A percentile compares a stretch with the other conserved stretches of the same genome.
phyloP scores from a whole-genome alignment of 1,140 invertebrate species.

The Panulirus ornatus region DNA sequence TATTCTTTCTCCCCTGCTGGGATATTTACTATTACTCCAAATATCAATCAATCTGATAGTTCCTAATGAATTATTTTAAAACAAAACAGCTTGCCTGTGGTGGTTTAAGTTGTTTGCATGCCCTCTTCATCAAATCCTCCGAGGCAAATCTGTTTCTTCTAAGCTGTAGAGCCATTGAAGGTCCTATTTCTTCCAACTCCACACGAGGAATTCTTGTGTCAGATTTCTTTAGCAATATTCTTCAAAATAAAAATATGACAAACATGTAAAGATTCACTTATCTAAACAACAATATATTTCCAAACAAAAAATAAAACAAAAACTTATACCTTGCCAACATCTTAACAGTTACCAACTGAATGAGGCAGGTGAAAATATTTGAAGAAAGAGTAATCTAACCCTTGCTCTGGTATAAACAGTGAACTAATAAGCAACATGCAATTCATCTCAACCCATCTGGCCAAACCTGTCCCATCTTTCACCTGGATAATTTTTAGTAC shows the following conservation, averaged over 20 bases:
- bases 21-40: not conserved
- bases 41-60: not conserved
- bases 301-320: too few species aligned
- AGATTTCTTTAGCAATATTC: slow-evolving; percentile 93
- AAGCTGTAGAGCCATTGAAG: slow-evolving; percentile 91
- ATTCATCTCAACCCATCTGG: too few species aligned
- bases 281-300: too few species aligned
- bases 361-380: too few species aligned
- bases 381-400: too few species aligned
- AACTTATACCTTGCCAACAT: too few species aligned
- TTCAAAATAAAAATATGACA: slow-evolving; percentile 77
- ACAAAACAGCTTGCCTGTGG: slow-evolving; percentile 82
- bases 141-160: slow-evolving; percentile 93
- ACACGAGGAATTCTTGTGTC: slow-evolving; percentile 90
- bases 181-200: slow-evolving; percentile 96
- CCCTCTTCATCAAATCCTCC: slow-evolving; percentile 92
- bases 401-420: too few species aligned
- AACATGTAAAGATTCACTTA: too few species aligned
- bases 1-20: not conserved
- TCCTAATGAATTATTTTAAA: not conserved
- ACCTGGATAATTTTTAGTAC: too few species aligned
- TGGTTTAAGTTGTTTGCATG: slow-evolving; percentile 90
- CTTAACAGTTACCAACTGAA: too few species aligned
- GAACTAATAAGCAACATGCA: too few species aligned
- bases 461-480: too few species aligned